Conservation (phyloP, 2,113 vertebrate genomes). For the Columba janthina region DNA sequence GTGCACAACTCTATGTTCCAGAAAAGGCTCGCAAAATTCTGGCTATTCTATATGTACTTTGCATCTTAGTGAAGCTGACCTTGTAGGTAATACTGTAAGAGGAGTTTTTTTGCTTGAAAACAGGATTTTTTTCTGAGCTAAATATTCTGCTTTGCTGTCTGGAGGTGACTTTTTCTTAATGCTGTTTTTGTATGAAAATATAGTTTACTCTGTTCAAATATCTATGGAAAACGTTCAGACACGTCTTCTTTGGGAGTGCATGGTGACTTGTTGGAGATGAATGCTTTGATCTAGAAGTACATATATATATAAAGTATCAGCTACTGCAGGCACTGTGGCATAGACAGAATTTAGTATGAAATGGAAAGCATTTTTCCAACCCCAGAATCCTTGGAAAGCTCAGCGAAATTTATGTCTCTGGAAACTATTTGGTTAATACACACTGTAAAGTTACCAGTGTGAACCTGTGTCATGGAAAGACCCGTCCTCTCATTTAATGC, state of each 20-base stretch:
- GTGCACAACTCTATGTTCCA: not conserved
- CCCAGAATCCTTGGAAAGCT: not conserved
- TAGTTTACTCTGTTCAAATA: not conserved
- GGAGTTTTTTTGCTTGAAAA: not conserved
- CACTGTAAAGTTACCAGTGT: not conserved
- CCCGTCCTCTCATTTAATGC: not conserved
- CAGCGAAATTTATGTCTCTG: not conserved
- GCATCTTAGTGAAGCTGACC: not conserved
- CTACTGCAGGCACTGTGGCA: not conserved
- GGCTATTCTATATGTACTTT: not conserved
- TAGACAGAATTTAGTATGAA: not conserved
- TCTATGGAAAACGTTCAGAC: not conserved
- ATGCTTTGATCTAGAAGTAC: not conserved
- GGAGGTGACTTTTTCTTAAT: not conserved
- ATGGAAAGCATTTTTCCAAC: not conserved
- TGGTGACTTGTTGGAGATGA: not conserved
- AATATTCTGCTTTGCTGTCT: not conserved
- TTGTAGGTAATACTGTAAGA: not conserved
- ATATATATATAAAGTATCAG: not conserved
- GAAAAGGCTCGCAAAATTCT: not conserved
- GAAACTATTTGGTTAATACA: conserved; percentile 31
- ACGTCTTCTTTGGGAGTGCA: not conserved
- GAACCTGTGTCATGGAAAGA: not conserved
- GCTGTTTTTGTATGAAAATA: not conserved
- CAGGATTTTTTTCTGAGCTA: not conserved